phyloP scores from a whole-genome alignment of 2,113 vertebrate genomes.

The Eurystomus gularis region DNA sequence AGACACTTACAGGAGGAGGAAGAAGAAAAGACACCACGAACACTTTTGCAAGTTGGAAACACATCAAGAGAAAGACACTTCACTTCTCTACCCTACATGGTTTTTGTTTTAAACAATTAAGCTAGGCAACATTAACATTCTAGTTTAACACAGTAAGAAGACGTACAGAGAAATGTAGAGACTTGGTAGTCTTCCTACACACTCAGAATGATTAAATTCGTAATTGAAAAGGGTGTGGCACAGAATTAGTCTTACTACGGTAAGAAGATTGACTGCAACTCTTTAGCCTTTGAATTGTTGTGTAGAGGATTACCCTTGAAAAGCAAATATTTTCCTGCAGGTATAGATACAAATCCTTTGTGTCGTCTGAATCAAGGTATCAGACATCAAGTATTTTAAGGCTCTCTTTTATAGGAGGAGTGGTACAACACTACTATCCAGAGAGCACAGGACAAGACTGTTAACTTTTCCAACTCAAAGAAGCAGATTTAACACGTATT shows the following conservation, averaged over 20 bases:
- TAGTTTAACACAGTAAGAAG: neutral
- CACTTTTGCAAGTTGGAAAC: neutral
- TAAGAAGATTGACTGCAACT: conserved; percentile 28
- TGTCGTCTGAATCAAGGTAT: neutral
- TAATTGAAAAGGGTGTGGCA: conserved; percentile 3
- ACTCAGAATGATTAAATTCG: conserved; percentile 1
- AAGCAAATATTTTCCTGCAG: conserved; percentile 32
- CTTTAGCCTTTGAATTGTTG: neutral
- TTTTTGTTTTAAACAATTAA: neutral
- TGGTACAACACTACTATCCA: neutral
- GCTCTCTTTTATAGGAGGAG: neutral
- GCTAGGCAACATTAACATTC: neutral
- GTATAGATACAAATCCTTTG: neutral
- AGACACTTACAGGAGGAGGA: neutral
- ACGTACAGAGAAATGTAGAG: neutral
- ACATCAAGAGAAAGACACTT: neutral
- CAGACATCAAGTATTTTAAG: neutral
- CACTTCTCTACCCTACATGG: neutral
- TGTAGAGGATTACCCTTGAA: neutral
- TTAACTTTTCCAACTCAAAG: neutral
- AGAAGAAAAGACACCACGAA: neutral
- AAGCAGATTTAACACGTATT: neutral
- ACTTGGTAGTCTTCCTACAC: neutral
- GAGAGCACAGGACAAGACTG: neutral
- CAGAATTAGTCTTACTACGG: conserved; percentile 16